phyloP scores from a whole-genome alignment of 1,140 invertebrate species.

The Andrena cerasifolii region DNA sequence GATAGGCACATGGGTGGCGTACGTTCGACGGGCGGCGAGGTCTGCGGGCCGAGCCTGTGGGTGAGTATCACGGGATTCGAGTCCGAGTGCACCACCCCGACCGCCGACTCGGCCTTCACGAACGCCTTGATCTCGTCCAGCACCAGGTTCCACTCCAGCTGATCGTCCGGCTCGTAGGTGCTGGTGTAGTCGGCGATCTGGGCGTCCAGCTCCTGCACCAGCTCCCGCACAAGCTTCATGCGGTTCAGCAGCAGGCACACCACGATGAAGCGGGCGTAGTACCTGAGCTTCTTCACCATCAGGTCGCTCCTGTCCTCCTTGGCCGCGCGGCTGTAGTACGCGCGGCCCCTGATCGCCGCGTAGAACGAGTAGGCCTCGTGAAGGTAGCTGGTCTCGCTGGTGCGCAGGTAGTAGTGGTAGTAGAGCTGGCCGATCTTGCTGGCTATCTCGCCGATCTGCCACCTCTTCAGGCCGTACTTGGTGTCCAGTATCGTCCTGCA shows the following conservation, averaged over 20 bases:
- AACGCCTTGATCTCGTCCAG: slow-evolving; percentile 97
- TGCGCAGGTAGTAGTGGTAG: slow-evolving; percentile 98
- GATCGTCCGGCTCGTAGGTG: slow-evolving; percentile 98
- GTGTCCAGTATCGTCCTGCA: slow-evolving; percentile 91
- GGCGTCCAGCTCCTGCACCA: slow-evolving; percentile 95
- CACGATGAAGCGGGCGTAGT: slow-evolving; percentile 98
- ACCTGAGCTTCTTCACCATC: slow-evolving; percentile 98
- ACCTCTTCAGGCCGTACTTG: slow-evolving; percentile 97
- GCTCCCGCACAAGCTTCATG: slow-evolving; percentile 95
- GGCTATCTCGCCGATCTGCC: slow-evolving; percentile 99
- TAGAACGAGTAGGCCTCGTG: slow-evolving; percentile 98
- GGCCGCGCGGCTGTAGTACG: slow-evolving; percentile 96
- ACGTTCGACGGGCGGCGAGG: slow-evolving; percentile 94
- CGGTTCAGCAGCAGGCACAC: slow-evolving; percentile 97
- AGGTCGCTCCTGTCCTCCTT: slow-evolving; percentile 97
- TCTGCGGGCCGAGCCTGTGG: slow-evolving; percentile 92
- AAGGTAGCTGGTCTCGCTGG: slow-evolving; percentile 97
- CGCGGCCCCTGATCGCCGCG: slow-evolving; percentile 95
- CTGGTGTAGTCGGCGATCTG: slow-evolving; percentile 97
- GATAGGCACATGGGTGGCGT: slow-evolving; percentile 92
- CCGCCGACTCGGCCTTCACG: slow-evolving; percentile 94
- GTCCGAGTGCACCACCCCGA: slow-evolving; percentile 93
- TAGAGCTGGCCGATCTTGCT: slow-evolving; percentile 99
- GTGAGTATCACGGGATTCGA: slow-evolving; percentile 91
- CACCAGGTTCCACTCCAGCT: slow-evolving; percentile 97